Percentiles rank a stretch among this genome's conserved stretches.
These are phyloP conservation scores for Clarias magur DNA, from an alignment of 2,113 vertebrate species.

Conservation along the genomic window DNA sequence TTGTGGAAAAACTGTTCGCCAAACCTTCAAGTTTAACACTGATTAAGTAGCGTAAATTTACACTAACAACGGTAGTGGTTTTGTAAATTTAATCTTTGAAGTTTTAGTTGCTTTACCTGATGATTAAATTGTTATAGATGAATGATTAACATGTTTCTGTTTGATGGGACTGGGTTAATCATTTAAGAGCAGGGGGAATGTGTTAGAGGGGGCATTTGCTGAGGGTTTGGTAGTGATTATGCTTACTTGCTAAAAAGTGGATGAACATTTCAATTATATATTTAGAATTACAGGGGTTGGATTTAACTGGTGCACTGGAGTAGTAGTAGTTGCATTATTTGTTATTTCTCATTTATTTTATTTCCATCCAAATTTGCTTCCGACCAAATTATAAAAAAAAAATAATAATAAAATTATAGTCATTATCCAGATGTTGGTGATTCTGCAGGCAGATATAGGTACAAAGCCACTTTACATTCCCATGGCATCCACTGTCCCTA, in stretches of 20 bases:
- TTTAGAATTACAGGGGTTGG: neutral
- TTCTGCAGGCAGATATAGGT: neutral
- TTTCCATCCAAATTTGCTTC: neutral
- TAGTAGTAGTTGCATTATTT: neutral
- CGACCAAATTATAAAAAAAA: neutral
- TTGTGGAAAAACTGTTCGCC: too few relatives aligned
- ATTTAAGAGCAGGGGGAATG: slow-evolving; percentile 13
- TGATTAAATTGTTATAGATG: too few relatives aligned
- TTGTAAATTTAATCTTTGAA: too few relatives aligned
- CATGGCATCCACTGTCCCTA: too few relatives aligned
- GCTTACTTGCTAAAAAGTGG: slow-evolving; percentile 6
- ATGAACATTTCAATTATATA: slow-evolving; percentile 10
- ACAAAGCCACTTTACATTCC: neutral
- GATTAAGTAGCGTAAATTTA: too few relatives aligned
- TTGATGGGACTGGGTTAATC: slow-evolving; percentile 29
- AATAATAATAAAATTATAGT: too few relatives aligned
- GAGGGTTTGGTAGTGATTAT: slow-evolving; percentile 16
- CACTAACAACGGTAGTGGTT: too few relatives aligned
- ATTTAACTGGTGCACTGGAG: too few relatives aligned
- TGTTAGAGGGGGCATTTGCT: slow-evolving; percentile 17
- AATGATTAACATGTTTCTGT: too few relatives aligned
- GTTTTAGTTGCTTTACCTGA: too few relatives aligned
- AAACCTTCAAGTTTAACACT: too few relatives aligned
- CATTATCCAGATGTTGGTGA: neutral
- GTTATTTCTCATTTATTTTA: neutral